Evolutionary conservation across 2,113 vertebrate species (phyloP), one percentile per base, ranked within the genome.

Genomic region (Myanophis thanlyinensis): DNA sequence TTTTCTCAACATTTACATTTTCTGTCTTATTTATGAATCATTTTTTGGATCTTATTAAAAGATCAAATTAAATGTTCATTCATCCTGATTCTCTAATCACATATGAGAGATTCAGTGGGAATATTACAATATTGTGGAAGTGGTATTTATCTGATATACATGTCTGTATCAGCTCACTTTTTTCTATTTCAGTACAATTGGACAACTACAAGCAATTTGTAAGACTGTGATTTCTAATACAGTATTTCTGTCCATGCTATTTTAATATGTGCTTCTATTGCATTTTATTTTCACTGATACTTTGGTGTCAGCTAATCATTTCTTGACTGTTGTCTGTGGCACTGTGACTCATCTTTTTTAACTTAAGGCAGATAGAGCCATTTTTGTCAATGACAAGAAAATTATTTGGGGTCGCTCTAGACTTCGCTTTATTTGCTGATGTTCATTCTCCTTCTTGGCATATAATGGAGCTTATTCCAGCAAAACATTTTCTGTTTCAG

Each of bases 291-390:
- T 23, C n/a, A 92, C 88, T 85, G 4, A 27, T 73, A 0, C 40
- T 95, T 93, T 93, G 8, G 2, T 40, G 93, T 59, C 89, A 94
- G 20, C 3, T 92, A 8, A 51, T 54, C 0, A 1, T 91, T 94
- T 88, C 62, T 35, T 91, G 20, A 84, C 73, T 93, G 23, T 23
- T 88, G 4, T 1, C 5, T 95, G 93, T 94, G n/a, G 48, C 87
- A 5, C 0, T 40, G 27, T 30, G 2, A 80, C 5, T 11, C 85
- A 47, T 8, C 48, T 15, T 89, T 89, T 1, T 92, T n/a, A 92
- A 51, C 40, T 48, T 87, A 87, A n/a, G 0, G 35, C 90, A 52
- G 0, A 8, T 91, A 67, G 53, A 93, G 53, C n/a, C 6, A 48
- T 90, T 89, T 44, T 44, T 52, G n/a, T 67, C 47, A 52, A 90